These are phyloP conservation scores for Pantherophis guttatus DNA, from an alignment of 2,113 vertebrate genomes.

Conservation along the genomic window DNA sequence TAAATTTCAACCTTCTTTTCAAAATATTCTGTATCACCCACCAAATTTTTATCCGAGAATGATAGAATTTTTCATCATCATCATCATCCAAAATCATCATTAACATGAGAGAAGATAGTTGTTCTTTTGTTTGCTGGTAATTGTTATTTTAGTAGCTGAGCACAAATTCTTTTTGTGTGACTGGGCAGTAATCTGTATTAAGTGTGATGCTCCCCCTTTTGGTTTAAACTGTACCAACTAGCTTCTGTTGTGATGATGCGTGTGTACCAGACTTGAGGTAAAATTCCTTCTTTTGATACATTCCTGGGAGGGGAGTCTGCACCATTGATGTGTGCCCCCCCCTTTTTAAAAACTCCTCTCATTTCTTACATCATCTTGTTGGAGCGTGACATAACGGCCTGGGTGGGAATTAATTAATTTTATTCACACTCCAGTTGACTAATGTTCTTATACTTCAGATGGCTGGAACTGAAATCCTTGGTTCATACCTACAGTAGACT, in stretches of 20 bases:
- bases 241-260: not conserved
- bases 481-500: not conserved
- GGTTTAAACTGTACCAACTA: not conserved
- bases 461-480: not conserved
- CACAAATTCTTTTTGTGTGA: not conserved
- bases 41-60: not conserved
- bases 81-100: not conserved
- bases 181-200: not conserved
- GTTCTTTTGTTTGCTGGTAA: not conserved
- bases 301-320: not conserved
- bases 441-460: not conserved
- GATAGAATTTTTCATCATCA: slow-evolving; percentile 48
- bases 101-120: not conserved
- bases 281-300: not conserved
- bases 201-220: not conserved
- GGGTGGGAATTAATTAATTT: not conserved
- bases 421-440: not conserved
- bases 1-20: too few species aligned
- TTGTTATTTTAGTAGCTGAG: not conserved
- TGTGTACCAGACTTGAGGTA: not conserved
- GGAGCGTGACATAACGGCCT: not conserved
- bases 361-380: not conserved
- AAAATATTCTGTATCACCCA: too few species aligned
- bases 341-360: not conserved
- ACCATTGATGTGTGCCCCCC: not conserved